phyloP scores from a whole-genome alignment of 2,888 invertebrate species.

The Siphonodentalium dalli region DNA sequence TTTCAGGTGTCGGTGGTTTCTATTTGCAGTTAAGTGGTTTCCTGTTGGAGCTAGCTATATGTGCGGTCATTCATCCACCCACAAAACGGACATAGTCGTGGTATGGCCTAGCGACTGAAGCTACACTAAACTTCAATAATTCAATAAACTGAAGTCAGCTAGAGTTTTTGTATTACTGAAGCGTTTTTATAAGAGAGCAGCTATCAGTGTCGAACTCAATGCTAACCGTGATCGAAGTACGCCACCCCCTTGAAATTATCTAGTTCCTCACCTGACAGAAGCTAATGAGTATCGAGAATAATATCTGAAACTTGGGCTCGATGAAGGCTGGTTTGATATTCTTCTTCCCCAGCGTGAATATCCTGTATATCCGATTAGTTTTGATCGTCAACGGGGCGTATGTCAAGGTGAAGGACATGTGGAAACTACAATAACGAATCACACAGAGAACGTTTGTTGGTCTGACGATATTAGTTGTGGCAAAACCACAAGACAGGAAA shows the following conservation, averaged over 20 bases:
- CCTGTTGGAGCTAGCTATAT: too few relatives aligned
- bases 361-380: conserved; percentile 42
- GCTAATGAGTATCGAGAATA: conserved; percentile 25
- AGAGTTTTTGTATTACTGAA: too few relatives aligned
- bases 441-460: conserved; percentile 30
- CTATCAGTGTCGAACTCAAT: too few relatives aligned
- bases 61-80: too few relatives aligned
- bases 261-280: conserved; percentile 32
- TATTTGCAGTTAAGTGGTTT: too few relatives aligned
- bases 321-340: conserved; percentile 29
- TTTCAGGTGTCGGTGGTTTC: too few relatives aligned
- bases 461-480: conserved; percentile 20
- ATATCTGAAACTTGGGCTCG: conserved; percentile 31
- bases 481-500: conserved; percentile 27
- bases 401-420: conserved; percentile 34
- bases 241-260: background rate
- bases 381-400: conserved; percentile 41
- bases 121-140: too few relatives aligned
- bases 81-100: too few relatives aligned
- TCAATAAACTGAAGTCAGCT: too few relatives aligned
- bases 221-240: too few relatives aligned
- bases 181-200: too few relatives aligned
- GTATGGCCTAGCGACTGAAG: too few relatives aligned
- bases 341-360: conserved; percentile 35
- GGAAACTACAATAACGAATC: conserved; percentile 31